Conservation (phyloP, 2,888 invertebrate species). For the Alloscopus bannaensis region DNA sequence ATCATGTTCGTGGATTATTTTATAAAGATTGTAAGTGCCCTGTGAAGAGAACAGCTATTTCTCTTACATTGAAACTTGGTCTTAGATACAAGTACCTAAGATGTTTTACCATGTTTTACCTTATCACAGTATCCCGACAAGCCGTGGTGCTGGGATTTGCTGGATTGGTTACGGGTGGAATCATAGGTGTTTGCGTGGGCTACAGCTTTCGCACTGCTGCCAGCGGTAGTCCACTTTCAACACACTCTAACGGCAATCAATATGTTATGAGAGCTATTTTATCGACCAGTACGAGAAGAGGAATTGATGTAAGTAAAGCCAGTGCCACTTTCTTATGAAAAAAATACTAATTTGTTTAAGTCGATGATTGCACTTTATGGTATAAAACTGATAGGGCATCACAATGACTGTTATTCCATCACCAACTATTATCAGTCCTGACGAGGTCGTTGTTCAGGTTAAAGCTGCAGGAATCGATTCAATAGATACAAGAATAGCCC, state of each 20-base stretch:
- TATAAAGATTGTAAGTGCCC: constrained; percentile 65
- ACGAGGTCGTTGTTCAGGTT: constrained; percentile 80
- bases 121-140: constrained; percentile 68
- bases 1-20: constrained; percentile 47
- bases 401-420: constrained; percentile 78
- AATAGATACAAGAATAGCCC: constrained; percentile 80
- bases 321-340: constrained; percentile 16
- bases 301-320: constrained; percentile 75
- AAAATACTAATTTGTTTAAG: background rate
- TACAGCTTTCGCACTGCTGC: constrained; percentile 61
- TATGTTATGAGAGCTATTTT: constrained; percentile 76
- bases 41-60: no score
- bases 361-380: background rate
- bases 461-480: constrained; percentile 80
- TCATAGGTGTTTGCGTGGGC: constrained; percentile 75
- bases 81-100: background rate
- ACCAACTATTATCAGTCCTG: constrained; percentile 77
- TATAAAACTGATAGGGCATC: constrained; percentile 76
- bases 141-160: constrained; percentile 75
- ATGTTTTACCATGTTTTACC: background rate
- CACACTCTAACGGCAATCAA: constrained; percentile 65
- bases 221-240: constrained; percentile 68
- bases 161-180: constrained; percentile 75
- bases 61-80: background rate
- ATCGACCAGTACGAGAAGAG: constrained; percentile 74